phyloP scores from a whole-genome alignment of 2,113 vertebrate species.

The Laticauda laticaudata region DNA sequence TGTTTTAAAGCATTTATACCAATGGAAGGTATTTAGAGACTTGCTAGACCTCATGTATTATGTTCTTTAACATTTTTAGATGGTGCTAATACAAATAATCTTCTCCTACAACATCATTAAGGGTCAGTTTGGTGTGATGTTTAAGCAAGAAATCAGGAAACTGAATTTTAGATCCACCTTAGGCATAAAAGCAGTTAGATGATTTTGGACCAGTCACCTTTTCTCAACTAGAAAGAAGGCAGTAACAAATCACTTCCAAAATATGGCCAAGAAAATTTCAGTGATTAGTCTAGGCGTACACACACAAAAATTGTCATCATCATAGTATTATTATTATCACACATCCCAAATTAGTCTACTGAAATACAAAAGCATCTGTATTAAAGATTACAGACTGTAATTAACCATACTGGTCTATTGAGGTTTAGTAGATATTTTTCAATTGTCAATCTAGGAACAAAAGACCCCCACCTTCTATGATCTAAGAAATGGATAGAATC shows the following conservation, averaged over 20 bases:
- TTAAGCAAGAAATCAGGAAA: not conserved
- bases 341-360: not conserved
- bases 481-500: not conserved
- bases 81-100: slow-evolving; percentile 10
- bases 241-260: not conserved
- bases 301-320: not conserved
- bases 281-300: not conserved
- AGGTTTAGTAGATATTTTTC: not conserved
- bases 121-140: not conserved
- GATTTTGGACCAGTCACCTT: not conserved
- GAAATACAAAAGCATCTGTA: not conserved
- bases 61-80: not conserved
- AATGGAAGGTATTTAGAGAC: not conserved
- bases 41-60: not conserved
- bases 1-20: not conserved
- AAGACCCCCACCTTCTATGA: not conserved
- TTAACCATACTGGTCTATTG: not conserved
- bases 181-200: not conserved
- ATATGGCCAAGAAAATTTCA: not conserved
- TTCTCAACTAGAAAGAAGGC: not conserved
- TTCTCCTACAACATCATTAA: not conserved
- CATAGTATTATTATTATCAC: not conserved
- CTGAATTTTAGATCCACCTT: not conserved
- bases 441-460: not conserved
- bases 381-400: not conserved